Conservation (phyloP, 2,888 invertebrate species). For the Platerodrilus igneus region DNA sequence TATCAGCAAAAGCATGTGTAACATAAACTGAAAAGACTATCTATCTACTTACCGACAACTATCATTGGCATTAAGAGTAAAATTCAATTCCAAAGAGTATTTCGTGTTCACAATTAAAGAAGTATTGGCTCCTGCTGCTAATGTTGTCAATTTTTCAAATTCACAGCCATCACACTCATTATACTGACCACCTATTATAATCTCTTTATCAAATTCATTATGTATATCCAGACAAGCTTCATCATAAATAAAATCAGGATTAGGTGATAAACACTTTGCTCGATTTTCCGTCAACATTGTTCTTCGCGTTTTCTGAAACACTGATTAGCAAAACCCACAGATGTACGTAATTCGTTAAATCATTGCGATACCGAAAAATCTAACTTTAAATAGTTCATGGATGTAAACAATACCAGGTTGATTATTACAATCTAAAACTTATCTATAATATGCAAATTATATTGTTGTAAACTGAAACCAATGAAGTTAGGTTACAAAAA, state of each 20-base stretch:
- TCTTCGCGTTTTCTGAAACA: not conserved
- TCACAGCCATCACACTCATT: conserved; percentile 45
- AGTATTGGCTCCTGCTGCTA: conserved; percentile 32
- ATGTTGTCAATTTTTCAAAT: conserved; percentile 36
- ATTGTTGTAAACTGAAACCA: too few species aligned
- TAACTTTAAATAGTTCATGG: too few species aligned
- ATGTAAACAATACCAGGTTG: too few species aligned
- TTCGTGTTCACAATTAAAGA: conserved; percentile 43
- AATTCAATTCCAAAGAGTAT: conserved; percentile 39
- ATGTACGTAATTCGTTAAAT: not conserved
- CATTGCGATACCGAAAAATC: too few species aligned
- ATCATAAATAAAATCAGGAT: conserved; percentile 40
- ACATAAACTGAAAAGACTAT: too few species aligned
- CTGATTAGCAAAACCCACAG: not conserved
- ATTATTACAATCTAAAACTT: too few species aligned
- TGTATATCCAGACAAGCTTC: conserved; percentile 46
- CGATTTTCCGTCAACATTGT: conserved; percentile 28
- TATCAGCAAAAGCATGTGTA: not conserved
- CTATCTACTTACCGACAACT: conserved; percentile 39
- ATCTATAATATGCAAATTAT: too few species aligned
- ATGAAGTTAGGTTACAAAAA: too few species aligned
- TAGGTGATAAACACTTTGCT: conserved; percentile 25
- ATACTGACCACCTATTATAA: conserved; percentile 43
- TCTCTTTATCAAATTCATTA: conserved; percentile 35
- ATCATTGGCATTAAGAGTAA: conserved; percentile 25